Conservation (phyloP, 1,140 invertebrate species). For the Hydropsyche tenuis region DNA sequence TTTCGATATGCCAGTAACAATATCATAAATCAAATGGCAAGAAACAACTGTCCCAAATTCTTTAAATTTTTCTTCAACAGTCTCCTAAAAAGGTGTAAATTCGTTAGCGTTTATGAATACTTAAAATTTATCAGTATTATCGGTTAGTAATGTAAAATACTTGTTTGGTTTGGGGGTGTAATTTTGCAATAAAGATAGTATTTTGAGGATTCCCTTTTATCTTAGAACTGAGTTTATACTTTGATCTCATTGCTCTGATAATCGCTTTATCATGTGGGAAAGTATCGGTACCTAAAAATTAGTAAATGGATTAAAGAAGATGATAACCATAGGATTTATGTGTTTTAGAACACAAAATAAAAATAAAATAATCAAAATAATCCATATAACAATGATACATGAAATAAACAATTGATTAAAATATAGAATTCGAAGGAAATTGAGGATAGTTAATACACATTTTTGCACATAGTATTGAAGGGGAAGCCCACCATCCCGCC, state of each 20-base stretch:
- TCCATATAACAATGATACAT: too few relatives aligned
- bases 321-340: background rate
- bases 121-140: slow-evolving; percentile 13
- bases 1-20: slow-evolving; percentile 82
- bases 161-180: slow-evolving; percentile 75
- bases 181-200: slow-evolving; percentile 81
- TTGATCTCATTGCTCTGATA: slow-evolving; percentile 72
- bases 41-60: slow-evolving; percentile 72
- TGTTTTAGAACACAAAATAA: background rate
- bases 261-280: slow-evolving; percentile 84
- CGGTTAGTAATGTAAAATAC: slow-evolving; percentile 49
- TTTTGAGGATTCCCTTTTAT: slow-evolving; percentile 73
- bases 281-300: slow-evolving; percentile 71
- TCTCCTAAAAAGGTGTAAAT: slow-evolving; percentile 57
- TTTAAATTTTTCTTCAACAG: slow-evolving; percentile 68
- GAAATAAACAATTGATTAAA: too few relatives aligned
- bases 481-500: too few relatives aligned
- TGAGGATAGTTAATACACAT: too few relatives aligned
- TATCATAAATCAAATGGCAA: slow-evolving; percentile 75
- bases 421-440: too few relatives aligned
- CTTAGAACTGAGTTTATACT: slow-evolving; percentile 72
- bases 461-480: too few relatives aligned
- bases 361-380: too few relatives aligned
- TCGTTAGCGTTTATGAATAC: slow-evolving; percentile 2
- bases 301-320: background rate